Conservation (phyloP, 2,113 vertebrate genomes). For the Anarrhichthys ocellatus region DNA sequence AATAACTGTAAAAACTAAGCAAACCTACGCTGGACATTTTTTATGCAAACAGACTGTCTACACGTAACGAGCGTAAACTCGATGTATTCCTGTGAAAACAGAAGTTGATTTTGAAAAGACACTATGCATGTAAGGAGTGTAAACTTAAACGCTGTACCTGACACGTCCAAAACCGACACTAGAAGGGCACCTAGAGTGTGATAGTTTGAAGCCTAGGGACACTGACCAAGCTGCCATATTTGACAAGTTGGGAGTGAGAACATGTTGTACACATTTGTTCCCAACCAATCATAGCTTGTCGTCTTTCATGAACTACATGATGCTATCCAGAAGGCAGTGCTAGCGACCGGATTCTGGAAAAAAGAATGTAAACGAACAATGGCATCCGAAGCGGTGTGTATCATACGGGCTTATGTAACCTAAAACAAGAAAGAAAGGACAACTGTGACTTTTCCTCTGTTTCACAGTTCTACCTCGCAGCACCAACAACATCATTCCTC, state of each 20-base stretch:
- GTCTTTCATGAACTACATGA: neutral
- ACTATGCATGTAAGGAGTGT: neutral
- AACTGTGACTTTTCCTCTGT: neutral
- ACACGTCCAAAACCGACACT: neutral
- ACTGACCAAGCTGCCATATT: too few species aligned
- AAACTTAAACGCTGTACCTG: neutral
- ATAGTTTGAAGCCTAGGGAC: too few species aligned
- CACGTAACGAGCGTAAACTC: too few species aligned
- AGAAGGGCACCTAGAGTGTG: neutral
- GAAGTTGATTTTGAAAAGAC: neutral
- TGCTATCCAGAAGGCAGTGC: neutral
- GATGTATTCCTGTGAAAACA: too few species aligned
- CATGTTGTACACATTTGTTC: too few species aligned
- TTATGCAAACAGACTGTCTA: neutral
- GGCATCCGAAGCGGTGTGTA: neutral
- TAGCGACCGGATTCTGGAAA: neutral
- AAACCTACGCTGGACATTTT: neutral
- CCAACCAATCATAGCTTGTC: too few species aligned
- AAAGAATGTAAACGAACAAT: neutral
- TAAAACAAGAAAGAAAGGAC: too few species aligned
- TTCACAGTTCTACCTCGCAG: neutral
- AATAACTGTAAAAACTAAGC: neutral
- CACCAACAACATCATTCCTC: neutral
- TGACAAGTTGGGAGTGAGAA: too few species aligned
- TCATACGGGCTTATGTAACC: too few species aligned